A percentile compares a stretch with the other conserved stretches of the same genome.
phyloP scores from a whole-genome alignment of 2,113 vertebrate species.

The Austrofundulus limnaeus region DNA sequence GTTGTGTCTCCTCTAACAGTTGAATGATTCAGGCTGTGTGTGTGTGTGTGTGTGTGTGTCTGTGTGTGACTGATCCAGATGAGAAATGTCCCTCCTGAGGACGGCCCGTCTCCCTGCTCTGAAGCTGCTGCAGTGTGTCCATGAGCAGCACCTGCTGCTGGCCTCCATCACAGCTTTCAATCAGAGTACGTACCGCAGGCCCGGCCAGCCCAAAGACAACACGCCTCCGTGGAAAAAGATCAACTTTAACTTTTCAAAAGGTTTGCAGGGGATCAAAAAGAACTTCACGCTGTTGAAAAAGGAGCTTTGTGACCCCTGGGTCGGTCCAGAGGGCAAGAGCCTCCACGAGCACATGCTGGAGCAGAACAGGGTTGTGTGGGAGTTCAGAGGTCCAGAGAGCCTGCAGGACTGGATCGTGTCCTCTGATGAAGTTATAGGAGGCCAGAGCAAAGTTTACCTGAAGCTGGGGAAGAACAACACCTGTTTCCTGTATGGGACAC shows the following conservation, averaged over 20 bases:
- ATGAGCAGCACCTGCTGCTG: constrained; percentile 32
- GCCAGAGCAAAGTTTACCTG: constrained; percentile 85
- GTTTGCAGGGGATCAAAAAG: constrained; percentile 80
- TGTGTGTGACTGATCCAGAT: constrained; percentile 1
- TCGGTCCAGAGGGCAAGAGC: constrained; percentile 79
- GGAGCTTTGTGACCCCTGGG: constrained; percentile 73
- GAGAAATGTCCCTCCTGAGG: constrained; percentile 45
- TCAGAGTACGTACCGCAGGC: constrained; percentile 79
- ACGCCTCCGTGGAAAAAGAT: constrained; percentile 72
- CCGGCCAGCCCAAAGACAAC: constrained; percentile 74
- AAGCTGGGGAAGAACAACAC: constrained; percentile 85
- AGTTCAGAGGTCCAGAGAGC: constrained; percentile 86
- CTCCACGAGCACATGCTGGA: constrained; percentile 79
- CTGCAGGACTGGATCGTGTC: constrained; percentile 87
- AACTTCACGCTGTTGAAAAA: constrained; percentile 80
- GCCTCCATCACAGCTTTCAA: constrained; percentile 38
- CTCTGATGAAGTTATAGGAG: constrained; percentile 89
- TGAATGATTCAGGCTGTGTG: background rate
- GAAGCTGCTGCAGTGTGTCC: constrained; percentile 42
- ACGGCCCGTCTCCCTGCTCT: constrained; percentile 42
- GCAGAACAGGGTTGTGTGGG: constrained; percentile 88
- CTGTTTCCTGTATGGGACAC: constrained; percentile 85
- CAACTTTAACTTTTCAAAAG: constrained; percentile 81
- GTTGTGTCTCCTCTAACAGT: too few relatives aligned
- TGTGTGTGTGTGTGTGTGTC: too few relatives aligned